Evolutionary conservation across 2,113 vertebrate species (phyloP).

Genomic region (Gobio gobio): DNA sequence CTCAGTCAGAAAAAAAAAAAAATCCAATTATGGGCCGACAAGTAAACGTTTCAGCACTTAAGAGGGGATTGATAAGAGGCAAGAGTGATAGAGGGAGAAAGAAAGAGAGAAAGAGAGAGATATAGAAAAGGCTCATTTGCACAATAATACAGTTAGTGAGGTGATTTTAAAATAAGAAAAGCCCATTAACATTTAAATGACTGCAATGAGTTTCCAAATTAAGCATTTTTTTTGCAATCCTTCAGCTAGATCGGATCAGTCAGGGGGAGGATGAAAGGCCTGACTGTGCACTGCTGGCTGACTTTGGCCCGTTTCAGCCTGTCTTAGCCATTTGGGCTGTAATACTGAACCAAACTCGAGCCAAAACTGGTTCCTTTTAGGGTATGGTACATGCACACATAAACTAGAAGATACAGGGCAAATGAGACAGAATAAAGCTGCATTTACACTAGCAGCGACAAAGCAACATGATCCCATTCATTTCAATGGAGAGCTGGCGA

Average conservation of each 20-base stretch:
- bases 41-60: slow-evolving; percentile 76
- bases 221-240: slow-evolving; percentile 39
- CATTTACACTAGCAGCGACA: too few relatives aligned
- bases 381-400: background rate
- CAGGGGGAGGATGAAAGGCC: slow-evolving; percentile 28
- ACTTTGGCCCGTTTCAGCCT: slow-evolving; percentile 6
- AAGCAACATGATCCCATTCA: too few relatives aligned
- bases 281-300: slow-evolving; percentile 32
- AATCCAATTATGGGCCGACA: slow-evolving; percentile 78
- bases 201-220: slow-evolving; percentile 60
- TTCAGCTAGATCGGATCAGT: slow-evolving; percentile 40
- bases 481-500: too few relatives aligned
- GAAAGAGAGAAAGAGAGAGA: slow-evolving; percentile 5
- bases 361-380: background rate
- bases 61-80: slow-evolving; percentile 67
- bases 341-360: background rate
- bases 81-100: slow-evolving; percentile 32
- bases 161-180: slow-evolving; percentile 73
- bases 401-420: background rate
- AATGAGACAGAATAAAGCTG: background rate
- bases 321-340: background rate
- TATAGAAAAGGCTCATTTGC: slow-evolving; percentile 77
- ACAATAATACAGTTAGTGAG: slow-evolving; percentile 75
- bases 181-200: slow-evolving; percentile 80
- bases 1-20: slow-evolving; percentile 65